Percentiles rank a stretch among this genome's conserved stretches.
Evolutionary conservation across 2,888 invertebrate species (phyloP).

Genomic region (Xestia sexstrigata): DNA sequence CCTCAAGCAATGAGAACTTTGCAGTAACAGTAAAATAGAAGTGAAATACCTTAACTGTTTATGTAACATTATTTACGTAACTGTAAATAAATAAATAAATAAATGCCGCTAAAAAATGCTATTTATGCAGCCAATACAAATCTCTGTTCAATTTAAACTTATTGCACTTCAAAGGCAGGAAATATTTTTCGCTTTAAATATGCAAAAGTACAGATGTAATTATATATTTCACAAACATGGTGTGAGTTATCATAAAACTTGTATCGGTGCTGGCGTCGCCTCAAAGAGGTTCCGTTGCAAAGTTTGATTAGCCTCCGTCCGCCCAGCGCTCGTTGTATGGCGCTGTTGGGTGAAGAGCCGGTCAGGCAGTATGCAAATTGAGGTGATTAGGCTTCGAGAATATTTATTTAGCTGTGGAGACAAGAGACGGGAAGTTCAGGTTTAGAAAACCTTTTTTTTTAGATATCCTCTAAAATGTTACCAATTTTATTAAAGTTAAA

Average conservation of each 20-base stretch:
- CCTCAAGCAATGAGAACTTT: background rate
- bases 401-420: slow-evolving; percentile 33
- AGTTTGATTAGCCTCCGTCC: slow-evolving; percentile 50
- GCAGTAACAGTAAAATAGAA: background rate
- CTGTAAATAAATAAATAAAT: background rate
- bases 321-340: slow-evolving; percentile 4
- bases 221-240: slow-evolving; percentile 33
- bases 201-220: slow-evolving; percentile 30
- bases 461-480: background rate
- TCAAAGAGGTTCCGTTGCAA: slow-evolving; percentile 49
- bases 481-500: too few relatives aligned
- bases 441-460: background rate
- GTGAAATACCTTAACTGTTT: too few relatives aligned
- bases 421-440: background rate
- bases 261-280: slow-evolving; percentile 36
- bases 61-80: background rate
- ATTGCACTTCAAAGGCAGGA: slow-evolving; percentile 18
- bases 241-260: slow-evolving; percentile 52
- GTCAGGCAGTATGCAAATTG: slow-evolving; percentile 40
- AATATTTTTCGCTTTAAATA: slow-evolving; percentile 11
- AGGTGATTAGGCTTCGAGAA: background rate
- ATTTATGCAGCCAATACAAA: background rate
- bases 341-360: background rate
- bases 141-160: slow-evolving; percentile 23
- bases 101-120: too few relatives aligned